Evolutionary conservation across 1,140 invertebrate species (phyloP), one percentile per base, ranked within the genome.

Genomic region (Eupristina koningsbergeri): DNA sequence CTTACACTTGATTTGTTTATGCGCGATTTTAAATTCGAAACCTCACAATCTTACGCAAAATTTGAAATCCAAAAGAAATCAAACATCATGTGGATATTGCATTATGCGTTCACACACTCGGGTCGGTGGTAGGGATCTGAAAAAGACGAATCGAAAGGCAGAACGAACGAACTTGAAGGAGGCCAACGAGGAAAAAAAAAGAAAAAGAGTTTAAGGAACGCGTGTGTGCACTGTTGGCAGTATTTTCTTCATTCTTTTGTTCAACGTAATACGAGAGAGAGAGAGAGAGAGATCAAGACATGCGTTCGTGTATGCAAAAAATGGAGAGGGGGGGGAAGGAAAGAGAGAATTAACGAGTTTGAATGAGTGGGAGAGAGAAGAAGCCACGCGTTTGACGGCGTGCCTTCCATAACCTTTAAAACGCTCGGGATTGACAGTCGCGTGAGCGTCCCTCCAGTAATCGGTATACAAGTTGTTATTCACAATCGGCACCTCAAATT

Each of bases 381-480:
- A 71, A 73, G 58, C 69, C 73, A 81, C 67, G 81, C 81, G 79
- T 80, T 71, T 79, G 36, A 41, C 81, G 83, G 85, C 85, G 83
- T 86, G 83, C 83, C 84, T 83, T 86, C 82, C 86, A 86, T 86
- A 87, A 88, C 87, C 87, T 88, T 85, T 29, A 86, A 87, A 85
- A 77, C 78, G 63, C 61, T 29, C 80, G 69, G 64, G 80, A 67
- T 84, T 87, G 86, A 85, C 86, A 86, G 81, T 84, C 80, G 86
- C 83, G 85, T 84, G 77, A 84, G 86, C 79, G 83, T 83, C 80
- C 83, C 69, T 76, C 41, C 67, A 73, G 81, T 81, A 76, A 85
- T 84, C 79, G 74, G 79, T 71, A 83, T 81, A 71, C 78, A 63
- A 86, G 81, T 80, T 64, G 11, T 74, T 80, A 69, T 74, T 73